Evolutionary conservation across 2,888 invertebrate genomes (phyloP), one percentile per base, ranked within the genome.

Genomic region (Elegia similella): DNA sequence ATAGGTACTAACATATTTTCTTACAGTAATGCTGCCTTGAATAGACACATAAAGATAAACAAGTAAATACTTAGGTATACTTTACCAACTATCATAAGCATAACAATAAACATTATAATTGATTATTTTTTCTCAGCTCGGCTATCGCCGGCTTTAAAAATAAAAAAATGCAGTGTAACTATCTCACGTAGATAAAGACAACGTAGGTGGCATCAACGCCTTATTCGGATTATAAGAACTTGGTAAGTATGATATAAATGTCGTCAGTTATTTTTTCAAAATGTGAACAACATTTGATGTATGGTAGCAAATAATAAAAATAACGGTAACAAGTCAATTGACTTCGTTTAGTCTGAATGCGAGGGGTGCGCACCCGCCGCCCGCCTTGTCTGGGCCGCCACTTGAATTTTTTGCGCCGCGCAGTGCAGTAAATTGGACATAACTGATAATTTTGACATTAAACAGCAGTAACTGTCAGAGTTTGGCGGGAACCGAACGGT

Each of bases 391-490:
- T 68, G 63, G n/a, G 61, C 79, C 83, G 62, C 79, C 84, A 86
- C 88, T 90, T 86, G 76, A 84, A 73, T 62, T 80, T 86, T 88
- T 88, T 88, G 85, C 82, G 75, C 66, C 68, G 60, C 56, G 46
- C 38, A 29, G 30, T 54, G 80, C 76, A 86, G 80, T 86, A 86
- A 90, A 88, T 88, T 89, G 84, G 74, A 67, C 71, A 62, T 75
- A 77, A 83, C 82, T 79, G 89, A 88, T 90, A 88, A 90, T 86
- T 88, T 85, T 87, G 88, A 90, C 89, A 80, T 88, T 78, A 88
- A 88, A 81, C 90, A 89, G 88, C 75, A 80, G 84, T 83, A 78
- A 82, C 82, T 86, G 87, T 86, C 86, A 79, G 61, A 62, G 69
- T 77, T 79, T 78, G 75, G 75, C 76, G 75, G 77, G 78, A 80